Evolutionary conservation across 1,140 invertebrate species (phyloP), one percentile per base, ranked within the genome.

Genomic region (Probaryconus sp.): DNA sequence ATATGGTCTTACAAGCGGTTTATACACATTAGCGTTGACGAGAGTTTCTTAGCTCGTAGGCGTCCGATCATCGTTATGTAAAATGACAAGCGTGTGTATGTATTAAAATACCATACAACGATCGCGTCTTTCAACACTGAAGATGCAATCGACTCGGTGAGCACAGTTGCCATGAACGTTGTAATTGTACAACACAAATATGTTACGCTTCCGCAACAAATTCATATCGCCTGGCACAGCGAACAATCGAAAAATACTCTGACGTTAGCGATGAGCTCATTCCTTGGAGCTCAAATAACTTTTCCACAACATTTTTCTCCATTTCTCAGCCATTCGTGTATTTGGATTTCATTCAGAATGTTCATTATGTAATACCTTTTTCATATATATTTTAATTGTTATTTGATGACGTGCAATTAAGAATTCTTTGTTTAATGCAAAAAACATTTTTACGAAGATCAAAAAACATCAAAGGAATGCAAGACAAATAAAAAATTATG

Each of bases 211-310:
- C 26, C 35, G 48, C 24, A 53, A 28, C 20, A 9, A 10, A 11
- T 11, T 31, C 20, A 33, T n/a, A 11, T 7, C 3, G 37, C 21
- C 58, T 69, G 58, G 43, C 58, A 40, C 24, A 18, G 3, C 26
- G 55, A 53, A 69, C 65, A 69, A 69, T 69, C 13, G 65, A 45
- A 60, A 60, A 69, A 69, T 69, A 38, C 61, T 47, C 55, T 37
- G 53, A 69, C 55, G 47, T 47, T 38, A 58, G 35, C 55, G 53
- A 53, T 18, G 65, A 69, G 55, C 47, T 55, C 65, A n/a, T n/a
- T n/a, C n/a, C n/a, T n/a, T n/a, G n/a, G n/a, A 61, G 43, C 24
- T 21, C 11, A 28, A 60, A 43, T 31, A 24, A 35, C 65, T 60
- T 68, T 60, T 61, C 45, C 38, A 47, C 50, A 48, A 61, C n/a